Conservation (phyloP, 2,113 vertebrate species). For the Etheostoma spectabile region DNA sequence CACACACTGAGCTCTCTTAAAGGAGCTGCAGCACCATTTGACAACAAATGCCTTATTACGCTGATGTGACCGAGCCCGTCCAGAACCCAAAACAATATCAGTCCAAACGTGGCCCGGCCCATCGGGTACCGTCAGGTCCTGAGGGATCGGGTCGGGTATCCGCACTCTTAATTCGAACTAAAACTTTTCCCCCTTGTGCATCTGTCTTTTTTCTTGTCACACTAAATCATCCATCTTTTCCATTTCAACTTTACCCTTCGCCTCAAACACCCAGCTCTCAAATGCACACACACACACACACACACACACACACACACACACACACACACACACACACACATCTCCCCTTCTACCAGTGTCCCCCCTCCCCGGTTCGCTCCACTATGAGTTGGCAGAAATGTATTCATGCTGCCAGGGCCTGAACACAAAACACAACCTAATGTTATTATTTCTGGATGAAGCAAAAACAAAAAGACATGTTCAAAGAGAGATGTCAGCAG, state of each 20-base stretch:
- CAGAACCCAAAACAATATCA: too few relatives aligned
- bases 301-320: neutral
- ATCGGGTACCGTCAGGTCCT: too few relatives aligned
- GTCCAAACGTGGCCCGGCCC: too few relatives aligned
- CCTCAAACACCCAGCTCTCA: conserved; percentile 31
- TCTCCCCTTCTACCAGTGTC: neutral
- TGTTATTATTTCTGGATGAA: conserved; percentile 67
- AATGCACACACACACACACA: conserved; percentile 8
- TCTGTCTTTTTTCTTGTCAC: conserved; percentile 52
- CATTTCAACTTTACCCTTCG: conserved; percentile 37
- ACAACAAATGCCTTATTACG: too few relatives aligned
- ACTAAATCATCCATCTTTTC: conserved; percentile 63
- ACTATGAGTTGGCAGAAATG: conserved; percentile 67
- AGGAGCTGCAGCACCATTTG: too few relatives aligned
- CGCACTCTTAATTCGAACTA: neutral
- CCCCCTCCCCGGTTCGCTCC: conserved; percentile 30
- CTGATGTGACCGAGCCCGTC: too few relatives aligned
- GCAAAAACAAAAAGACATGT: conserved; percentile 52
- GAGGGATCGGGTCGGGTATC: too few relatives aligned
- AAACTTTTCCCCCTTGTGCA: conserved; percentile 17
- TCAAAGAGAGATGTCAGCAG: conserved; percentile 64
- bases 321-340: neutral
- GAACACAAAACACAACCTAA: conserved; percentile 46
- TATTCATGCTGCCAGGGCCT: conserved; percentile 63
- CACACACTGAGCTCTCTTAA: neutral